Conservation (phyloP, 2,113 vertebrate species). For the Corythornis cristatus region DNA sequence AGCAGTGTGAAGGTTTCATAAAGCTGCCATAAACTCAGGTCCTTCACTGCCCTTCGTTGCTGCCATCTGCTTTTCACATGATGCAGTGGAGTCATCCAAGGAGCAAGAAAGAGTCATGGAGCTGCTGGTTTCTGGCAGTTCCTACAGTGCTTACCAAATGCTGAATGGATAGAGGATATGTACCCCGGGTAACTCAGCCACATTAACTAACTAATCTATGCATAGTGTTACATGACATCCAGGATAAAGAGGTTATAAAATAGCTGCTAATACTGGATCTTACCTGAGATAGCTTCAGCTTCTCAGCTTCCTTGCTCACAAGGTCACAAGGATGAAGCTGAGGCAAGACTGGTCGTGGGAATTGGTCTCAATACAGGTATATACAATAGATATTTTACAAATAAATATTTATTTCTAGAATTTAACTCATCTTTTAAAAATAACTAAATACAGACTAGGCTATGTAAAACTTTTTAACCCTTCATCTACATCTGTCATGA, state of each 20-base stretch:
- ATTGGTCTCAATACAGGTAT: background rate
- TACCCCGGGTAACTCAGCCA: background rate
- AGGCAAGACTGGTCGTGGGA: background rate
- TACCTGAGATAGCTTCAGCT: background rate
- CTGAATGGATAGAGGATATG: background rate
- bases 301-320: background rate
- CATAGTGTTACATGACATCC: background rate
- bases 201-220: background rate
- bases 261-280: background rate
- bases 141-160: background rate
- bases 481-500: background rate
- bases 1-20: slow-evolving; percentile 26
- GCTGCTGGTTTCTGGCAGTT: background rate
- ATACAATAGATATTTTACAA: background rate
- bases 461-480: background rate
- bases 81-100: background rate
- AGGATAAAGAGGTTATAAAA: background rate
- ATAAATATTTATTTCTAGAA: background rate
- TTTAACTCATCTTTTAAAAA: background rate
- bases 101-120: background rate
- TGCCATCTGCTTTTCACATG: background rate
- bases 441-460: background rate
- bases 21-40: slow-evolving; percentile 2
- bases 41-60: background rate
- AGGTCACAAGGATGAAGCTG: background rate